Percentiles rank a stretch among this genome's conserved stretches.
Evolutionary conservation across 2,888 invertebrate genomes (phyloP).

Genomic region (Clivina fossor): DNA sequence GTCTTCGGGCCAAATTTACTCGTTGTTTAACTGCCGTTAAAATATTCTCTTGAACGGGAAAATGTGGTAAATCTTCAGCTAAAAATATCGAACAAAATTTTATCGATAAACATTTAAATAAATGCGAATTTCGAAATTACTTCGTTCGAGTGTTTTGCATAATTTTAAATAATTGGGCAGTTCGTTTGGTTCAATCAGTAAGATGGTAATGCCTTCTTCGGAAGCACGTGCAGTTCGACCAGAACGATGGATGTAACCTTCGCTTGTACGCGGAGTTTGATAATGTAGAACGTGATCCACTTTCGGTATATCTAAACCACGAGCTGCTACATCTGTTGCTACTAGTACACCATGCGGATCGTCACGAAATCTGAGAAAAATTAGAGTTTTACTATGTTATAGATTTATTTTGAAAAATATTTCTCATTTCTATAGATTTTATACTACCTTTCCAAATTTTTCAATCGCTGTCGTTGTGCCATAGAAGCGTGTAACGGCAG

Average conservation of each 20-base stretch:
- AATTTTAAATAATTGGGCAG: constrained; percentile 76
- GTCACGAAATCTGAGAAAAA: constrained; percentile 64
- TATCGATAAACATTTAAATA: constrained; percentile 18
- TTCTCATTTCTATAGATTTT: no score
- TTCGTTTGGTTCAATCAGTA: constrained; percentile 89
- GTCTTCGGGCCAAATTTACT: constrained; percentile 74
- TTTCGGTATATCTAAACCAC: constrained; percentile 92
- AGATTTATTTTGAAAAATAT: no score
- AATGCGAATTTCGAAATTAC: constrained; percentile 57
- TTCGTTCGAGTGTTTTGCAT: constrained; percentile 80
- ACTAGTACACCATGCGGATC: constrained; percentile 75
- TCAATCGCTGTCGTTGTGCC: constrained; percentile 91
- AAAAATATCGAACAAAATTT: no score
- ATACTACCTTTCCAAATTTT: constrained; percentile 80
- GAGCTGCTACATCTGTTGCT: constrained; percentile 96
- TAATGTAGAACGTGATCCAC: constrained; percentile 97
- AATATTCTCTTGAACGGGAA: constrained; percentile 71
- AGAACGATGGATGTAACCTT: constrained; percentile 96
- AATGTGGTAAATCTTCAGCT: constrained; percentile 82
- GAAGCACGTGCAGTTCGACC: constrained; percentile 93
- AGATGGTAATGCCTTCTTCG: constrained; percentile 85
- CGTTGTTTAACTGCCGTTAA: constrained; percentile 68
- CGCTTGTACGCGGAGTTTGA: constrained; percentile 90
- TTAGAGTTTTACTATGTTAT: no score
- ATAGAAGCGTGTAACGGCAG: constrained; percentile 84